phyloP scores from a whole-genome alignment of 2,113 vertebrate genomes.

The Ophiodon elongatus region DNA sequence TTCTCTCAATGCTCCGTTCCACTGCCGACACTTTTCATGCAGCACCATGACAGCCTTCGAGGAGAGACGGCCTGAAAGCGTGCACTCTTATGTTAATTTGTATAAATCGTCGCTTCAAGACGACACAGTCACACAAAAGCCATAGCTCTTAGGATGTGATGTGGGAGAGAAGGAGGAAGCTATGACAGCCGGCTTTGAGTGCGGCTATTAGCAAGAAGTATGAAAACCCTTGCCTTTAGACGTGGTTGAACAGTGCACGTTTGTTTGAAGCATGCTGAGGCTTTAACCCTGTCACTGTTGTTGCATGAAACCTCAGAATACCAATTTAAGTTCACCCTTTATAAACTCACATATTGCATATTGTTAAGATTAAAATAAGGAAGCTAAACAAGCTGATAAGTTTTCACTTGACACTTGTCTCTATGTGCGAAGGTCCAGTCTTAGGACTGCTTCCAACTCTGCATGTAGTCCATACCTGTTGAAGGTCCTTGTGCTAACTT shows the following conservation, averaged over 20 bases:
- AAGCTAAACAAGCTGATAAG: neutral
- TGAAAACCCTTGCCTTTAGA: neutral
- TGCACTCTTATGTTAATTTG: neutral
- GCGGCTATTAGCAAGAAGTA: neutral
- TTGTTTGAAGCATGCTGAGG: conserved; percentile 1
- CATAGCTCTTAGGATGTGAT: neutral
- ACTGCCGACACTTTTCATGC: neutral
- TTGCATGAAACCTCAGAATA: conserved; percentile 3
- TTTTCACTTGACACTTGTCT: neutral
- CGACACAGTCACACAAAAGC: neutral
- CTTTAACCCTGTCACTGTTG: neutral
- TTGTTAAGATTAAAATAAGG: neutral
- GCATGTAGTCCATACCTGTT: neutral
- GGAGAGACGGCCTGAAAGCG: neutral
- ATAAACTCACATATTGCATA: conserved; percentile 14
- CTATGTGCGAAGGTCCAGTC: neutral
- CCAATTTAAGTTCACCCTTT: neutral
- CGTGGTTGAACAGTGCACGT: neutral
- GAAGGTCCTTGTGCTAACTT: neutral
- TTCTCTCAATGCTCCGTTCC: neutral
- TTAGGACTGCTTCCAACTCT: conserved; percentile 2
- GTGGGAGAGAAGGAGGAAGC: neutral
- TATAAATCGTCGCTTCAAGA: neutral
- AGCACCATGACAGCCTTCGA: neutral
- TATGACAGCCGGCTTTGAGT: neutral